Evolutionary conservation across 2,797 vertebrate species (phyloP), one percentile per base, ranked within the genome.

Genomic region (Novumbra hubbsi): DNA sequence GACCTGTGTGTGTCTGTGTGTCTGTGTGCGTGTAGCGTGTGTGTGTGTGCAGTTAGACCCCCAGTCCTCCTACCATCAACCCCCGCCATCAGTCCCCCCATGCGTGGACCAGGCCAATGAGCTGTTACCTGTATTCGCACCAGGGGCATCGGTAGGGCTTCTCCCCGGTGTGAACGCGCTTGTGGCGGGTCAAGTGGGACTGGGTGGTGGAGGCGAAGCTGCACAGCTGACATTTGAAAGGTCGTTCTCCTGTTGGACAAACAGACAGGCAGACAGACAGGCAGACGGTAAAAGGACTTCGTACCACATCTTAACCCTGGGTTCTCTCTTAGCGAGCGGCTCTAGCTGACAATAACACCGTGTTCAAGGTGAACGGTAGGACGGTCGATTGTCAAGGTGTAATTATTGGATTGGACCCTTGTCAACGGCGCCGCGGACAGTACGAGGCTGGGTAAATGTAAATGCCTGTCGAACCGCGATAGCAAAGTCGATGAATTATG

Each of bases 141-240:
- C 98, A 99, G 88, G 98, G 98, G 90, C 98, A 99, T 80, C 95
- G 94, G 91, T 98, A 98, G 6, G 98, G 98, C 86, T 99, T 99
- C 89, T 99, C 98, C 79, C 98, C 98, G 0, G 98, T 99, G 93
- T 99, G 98, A 73, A 98, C 96, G 4, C 98, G 96, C 76, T 96
- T 97, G 89, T 99, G 98, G 30, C 98, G 92, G 2, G 97, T 98
- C 84, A 99, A 91, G 91, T 99, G 98, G 0, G 98, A 99, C 77
- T 99, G 98, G 0, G 98, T 99, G 75, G 98, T 98, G 68, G 97
- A 99, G 81, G 98, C 98, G 7, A 99, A 99, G 93, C 92, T 97
- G 88, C 98, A 99, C 79, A 98, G 95, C 80, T 96, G 95, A 86
- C 98, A 99, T 86, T 95, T 97, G 93, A 99, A 99, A 32, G 98